These are phyloP conservation scores for Notothenia coriiceps DNA, from an alignment of 2,113 vertebrate genomes.

Conservation along the genomic window DNA sequence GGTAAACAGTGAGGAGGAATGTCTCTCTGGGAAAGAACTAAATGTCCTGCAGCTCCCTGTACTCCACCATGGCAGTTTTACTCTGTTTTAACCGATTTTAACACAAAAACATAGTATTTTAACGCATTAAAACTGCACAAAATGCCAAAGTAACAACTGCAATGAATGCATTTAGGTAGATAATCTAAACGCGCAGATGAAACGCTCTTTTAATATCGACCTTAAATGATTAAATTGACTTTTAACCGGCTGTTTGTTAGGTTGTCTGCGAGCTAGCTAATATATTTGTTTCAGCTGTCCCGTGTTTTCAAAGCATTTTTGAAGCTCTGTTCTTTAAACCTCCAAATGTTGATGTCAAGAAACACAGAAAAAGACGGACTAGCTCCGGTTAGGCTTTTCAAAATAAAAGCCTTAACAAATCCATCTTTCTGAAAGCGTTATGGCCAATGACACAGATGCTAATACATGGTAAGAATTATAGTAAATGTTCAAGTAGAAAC, in stretches of 20 bases:
- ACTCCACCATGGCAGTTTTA: background rate
- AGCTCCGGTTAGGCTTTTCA: background rate
- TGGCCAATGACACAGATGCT: rapidly evolving
- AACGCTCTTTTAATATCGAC: background rate
- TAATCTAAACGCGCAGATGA: background rate
- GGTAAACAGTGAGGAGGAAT: background rate
- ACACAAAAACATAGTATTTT: background rate
- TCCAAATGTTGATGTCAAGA: rapidly evolving
- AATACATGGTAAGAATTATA: too few species aligned
- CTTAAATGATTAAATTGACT: background rate
- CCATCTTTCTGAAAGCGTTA: background rate
- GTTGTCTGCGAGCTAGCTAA: background rate
- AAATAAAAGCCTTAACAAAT: conserved; percentile 8
- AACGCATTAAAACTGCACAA: background rate
- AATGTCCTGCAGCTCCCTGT: conserved; percentile 7
- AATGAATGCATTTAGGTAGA: background rate
- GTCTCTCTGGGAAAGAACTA: conserved; percentile 1
- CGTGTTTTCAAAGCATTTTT: background rate
- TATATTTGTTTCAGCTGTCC: background rate
- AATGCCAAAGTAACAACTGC: background rate
- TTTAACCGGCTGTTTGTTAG: background rate
- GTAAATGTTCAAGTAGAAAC: too few species aligned
- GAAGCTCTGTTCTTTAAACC: background rate
- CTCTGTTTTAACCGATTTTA: background rate
- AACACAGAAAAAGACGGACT: background rate